A percentile compares a stretch with the other conserved stretches of the same genome.
Conservation (phyloP, 2,888 invertebrate species). For the Drosophila anceps region DNA sequence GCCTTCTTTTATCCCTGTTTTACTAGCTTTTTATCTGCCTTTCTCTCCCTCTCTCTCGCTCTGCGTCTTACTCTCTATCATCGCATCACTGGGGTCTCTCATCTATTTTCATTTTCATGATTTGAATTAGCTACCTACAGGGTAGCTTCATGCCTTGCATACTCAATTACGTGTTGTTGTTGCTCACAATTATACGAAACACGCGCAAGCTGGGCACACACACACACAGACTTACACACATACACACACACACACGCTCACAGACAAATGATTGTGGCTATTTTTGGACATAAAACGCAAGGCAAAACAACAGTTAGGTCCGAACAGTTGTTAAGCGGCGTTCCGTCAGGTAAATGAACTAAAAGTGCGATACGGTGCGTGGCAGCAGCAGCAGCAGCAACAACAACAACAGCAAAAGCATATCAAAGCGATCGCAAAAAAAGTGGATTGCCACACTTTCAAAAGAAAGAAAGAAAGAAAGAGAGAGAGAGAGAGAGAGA, state of each 20-base stretch:
- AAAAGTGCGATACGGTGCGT: conserved; percentile 70
- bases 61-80: neutral
- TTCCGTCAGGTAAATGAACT: conserved; percentile 72
- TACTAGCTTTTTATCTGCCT: neutral
- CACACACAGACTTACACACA: neutral
- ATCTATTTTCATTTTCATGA: neutral
- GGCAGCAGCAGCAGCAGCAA: conserved; percentile 40
- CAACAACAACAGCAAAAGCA: conserved; percentile 18
- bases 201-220: conserved; percentile 47
- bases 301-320: conserved; percentile 50
- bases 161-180: conserved; percentile 13
- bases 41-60: neutral
- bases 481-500: neutral
- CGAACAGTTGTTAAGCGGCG: conserved; percentile 26
- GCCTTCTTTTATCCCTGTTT: neutral
- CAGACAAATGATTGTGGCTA: conserved; percentile 58
- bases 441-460: conserved; percentile 78
- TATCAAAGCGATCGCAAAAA: conserved; percentile 49
- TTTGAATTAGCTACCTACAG: conserved; percentile 3
- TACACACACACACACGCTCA: conserved; percentile 33
- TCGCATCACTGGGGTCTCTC: neutral
- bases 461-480: conserved; percentile 26
- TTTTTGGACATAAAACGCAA: conserved; percentile 50
- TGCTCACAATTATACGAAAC: conserved; percentile 61
- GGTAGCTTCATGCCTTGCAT: conserved; percentile 13